Evolutionary conservation across 1,140 invertebrate species (phyloP).

Genomic region (Orchestia grillus): DNA sequence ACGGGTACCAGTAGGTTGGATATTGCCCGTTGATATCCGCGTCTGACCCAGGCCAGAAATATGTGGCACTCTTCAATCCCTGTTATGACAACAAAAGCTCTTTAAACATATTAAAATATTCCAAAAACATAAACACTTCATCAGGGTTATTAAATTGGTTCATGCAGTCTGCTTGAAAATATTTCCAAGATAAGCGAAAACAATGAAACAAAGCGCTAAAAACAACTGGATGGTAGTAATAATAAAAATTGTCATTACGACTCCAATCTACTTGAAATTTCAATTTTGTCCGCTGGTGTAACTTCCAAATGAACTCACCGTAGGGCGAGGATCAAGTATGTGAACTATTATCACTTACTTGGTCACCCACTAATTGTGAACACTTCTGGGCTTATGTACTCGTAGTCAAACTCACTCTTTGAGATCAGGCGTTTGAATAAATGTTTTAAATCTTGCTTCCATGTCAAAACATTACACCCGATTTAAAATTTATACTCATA

Average conservation of each 20-base stretch:
- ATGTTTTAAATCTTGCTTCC: no score
- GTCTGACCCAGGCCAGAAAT: slow-evolving; percentile 57
- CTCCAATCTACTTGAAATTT: no score
- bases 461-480: no score
- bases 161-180: background rate
- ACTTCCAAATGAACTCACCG: no score
- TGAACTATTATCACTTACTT: background rate
- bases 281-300: no score
- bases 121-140: background rate
- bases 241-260: no score
- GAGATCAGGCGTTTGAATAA: no score
- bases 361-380: background rate
- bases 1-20: slow-evolving; percentile 61
- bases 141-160: background rate
- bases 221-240: no score
- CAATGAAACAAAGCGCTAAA: background rate
- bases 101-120: background rate
- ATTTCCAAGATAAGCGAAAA: background rate
- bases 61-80: slow-evolving; percentile 41
- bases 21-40: slow-evolving; percentile 57
- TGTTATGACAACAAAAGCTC: background rate
- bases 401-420: background rate
- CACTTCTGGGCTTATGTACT: background rate
- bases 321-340: no score
- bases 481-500: no score